Evolutionary conservation across 1,140 invertebrate species (phyloP).

Genomic region (Telenomus remus): DNA sequence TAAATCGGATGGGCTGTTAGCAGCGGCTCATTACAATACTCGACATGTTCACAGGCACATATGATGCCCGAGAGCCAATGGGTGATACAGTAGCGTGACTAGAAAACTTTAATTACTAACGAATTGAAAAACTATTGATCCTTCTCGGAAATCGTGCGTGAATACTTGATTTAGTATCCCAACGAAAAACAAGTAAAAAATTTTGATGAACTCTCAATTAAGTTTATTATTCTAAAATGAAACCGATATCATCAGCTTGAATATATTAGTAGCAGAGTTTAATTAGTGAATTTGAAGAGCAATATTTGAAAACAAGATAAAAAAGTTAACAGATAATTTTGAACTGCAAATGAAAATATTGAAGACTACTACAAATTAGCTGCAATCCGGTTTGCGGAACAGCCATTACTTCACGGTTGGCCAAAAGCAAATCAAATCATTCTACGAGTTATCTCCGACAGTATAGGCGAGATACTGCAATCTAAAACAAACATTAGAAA

Average conservation of each 20-base stretch:
- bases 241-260: too few species aligned
- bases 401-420: constrained; percentile 20
- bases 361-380: constrained; percentile 17
- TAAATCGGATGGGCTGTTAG: constrained; percentile 9
- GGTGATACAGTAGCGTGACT: constrained; percentile 23
- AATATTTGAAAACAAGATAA: constrained; percentile 1
- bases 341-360: constrained; percentile 13
- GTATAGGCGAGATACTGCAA: constrained; percentile 18
- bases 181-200: too few species aligned
- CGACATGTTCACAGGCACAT: constrained; percentile 14
- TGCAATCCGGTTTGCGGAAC: constrained; percentile 25
- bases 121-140: constrained; percentile 36
- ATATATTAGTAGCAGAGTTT: too few species aligned
- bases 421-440: constrained; percentile 36
- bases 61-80: constrained; percentile 6
- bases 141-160: background rate
- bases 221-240: too few species aligned
- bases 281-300: background rate
- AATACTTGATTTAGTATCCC: too few species aligned
- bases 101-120: constrained; percentile 18
- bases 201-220: too few species aligned
- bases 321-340: background rate
- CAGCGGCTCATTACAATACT: constrained; percentile 22
- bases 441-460: constrained; percentile 14
- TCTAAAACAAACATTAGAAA: background rate